These are phyloP conservation scores for Intellagama lesueurii DNA, from an alignment of 2,797 vertebrate genomes.

Conservation along the genomic window DNA sequence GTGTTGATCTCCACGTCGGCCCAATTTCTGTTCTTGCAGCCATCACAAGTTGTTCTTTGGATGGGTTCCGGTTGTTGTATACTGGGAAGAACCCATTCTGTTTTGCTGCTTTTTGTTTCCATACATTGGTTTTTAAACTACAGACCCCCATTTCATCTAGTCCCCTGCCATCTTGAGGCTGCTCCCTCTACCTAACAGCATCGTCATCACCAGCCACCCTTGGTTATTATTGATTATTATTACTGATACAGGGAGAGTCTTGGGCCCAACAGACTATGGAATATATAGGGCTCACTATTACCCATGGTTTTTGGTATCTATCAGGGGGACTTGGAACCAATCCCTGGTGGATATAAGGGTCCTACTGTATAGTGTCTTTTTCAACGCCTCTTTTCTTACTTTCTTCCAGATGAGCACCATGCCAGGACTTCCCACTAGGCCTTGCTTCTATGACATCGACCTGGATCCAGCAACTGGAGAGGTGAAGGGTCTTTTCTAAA, in stretches of 20 bases:
- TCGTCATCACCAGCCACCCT: not conserved
- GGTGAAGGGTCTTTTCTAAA: constrained; percentile 92
- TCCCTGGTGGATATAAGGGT: no score
- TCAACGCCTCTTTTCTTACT: not conserved
- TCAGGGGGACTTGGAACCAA: no score
- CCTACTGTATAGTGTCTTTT: not conserved
- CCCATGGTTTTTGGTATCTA: no score
- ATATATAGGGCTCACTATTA: not conserved
- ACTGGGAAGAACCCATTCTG: not conserved
- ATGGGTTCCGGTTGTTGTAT: not conserved
- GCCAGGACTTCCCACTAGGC: constrained; percentile 95
- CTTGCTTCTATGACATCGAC: constrained; percentile 98
- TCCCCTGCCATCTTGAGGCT: no score
- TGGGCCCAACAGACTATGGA: no score
- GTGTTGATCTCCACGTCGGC: not conserved
- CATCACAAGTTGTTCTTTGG: not conserved
- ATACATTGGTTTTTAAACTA: not conserved
- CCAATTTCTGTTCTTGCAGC: not conserved
- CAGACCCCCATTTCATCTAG: not conserved
- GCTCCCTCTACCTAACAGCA: not conserved
- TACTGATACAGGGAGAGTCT: no score
- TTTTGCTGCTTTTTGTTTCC: no score
- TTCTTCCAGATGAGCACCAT: constrained; percentile 93
- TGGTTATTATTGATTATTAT: no score
- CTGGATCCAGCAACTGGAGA: constrained; percentile 91